Percentiles rank a stretch among this genome's conserved stretches.
phyloP scores from a whole-genome alignment of 2,113 vertebrate genomes.

The Thinocorus orbignyianus region DNA sequence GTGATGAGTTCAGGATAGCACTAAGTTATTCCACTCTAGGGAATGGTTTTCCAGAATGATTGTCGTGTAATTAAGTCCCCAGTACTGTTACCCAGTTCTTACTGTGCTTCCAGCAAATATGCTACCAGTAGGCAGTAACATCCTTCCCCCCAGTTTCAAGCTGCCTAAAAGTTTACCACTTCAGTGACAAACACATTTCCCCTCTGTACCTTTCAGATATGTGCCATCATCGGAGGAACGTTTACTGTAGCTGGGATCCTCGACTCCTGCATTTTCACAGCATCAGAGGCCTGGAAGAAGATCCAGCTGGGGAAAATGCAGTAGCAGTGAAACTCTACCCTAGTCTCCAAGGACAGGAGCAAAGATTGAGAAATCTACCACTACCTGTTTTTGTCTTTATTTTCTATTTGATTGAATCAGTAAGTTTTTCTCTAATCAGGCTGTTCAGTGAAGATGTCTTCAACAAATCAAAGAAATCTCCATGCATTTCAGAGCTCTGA shows the following conservation, averaged over 20 bases:
- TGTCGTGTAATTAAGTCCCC: not conserved
- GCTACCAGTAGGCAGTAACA: not conserved
- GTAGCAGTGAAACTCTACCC: constrained; percentile 49
- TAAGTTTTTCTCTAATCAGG: constrained; percentile 55
- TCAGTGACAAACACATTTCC: not conserved
- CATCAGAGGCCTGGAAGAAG: constrained; percentile 99
- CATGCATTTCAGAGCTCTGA: constrained; percentile 49
- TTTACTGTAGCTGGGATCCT: constrained; percentile 98
- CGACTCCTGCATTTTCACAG: constrained; percentile 98
- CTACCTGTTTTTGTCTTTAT: constrained; percentile 60
- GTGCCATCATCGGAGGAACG: constrained; percentile 96
- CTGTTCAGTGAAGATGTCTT: constrained; percentile 37
- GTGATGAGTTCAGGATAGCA: not conserved
- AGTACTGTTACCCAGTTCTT: not conserved
- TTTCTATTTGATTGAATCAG: constrained; percentile 60
- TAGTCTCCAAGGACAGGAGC: constrained; percentile 20
- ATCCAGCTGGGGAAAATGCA: constrained; percentile 98
- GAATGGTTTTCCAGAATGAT: not conserved
- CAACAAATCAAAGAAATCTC: constrained; percentile 52
- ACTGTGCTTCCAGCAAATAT: not conserved
- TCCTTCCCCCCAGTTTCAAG: not conserved
- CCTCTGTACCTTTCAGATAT: constrained; percentile 81
- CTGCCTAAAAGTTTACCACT: not conserved
- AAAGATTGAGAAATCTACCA: constrained; percentile 46
- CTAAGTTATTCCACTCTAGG: not conserved